phyloP scores from a whole-genome alignment of 2,797 vertebrate genomes.

The Alca torda region DNA sequence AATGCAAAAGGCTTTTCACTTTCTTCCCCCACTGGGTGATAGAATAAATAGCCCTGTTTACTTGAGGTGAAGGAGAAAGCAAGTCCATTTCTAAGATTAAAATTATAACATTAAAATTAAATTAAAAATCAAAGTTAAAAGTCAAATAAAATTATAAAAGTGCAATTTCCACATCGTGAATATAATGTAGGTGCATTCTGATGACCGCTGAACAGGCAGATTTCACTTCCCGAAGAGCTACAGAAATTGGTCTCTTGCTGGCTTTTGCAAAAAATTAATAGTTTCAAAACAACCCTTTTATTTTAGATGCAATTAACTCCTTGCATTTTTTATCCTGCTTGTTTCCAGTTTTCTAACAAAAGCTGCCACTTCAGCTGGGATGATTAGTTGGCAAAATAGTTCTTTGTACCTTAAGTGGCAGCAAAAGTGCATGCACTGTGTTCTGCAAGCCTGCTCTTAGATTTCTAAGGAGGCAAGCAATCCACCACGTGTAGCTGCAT shows the following conservation, averaged over 20 bases:
- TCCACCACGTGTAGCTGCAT: background rate
- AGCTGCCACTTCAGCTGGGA: background rate
- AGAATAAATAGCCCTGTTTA: background rate
- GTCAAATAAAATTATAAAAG: background rate
- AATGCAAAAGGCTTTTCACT: background rate
- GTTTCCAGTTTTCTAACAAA: background rate
- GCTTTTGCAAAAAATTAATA: background rate
- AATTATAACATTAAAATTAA: background rate
- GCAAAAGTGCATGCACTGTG: background rate
- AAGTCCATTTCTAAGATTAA: background rate
- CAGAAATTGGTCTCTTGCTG: background rate
- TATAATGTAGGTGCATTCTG: background rate
- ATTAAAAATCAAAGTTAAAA: background rate
- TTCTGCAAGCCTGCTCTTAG: background rate
- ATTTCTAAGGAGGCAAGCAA: background rate
- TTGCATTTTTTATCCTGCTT: background rate
- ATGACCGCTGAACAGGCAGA: background rate
- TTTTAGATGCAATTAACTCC: background rate
- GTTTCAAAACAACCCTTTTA: background rate
- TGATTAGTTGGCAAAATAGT: background rate
- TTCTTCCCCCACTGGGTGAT: background rate
- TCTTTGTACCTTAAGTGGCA: background rate
- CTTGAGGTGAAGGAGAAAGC: background rate
- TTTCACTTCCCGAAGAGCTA: background rate
- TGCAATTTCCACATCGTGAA: background rate